Conservation (phyloP, 1,140 invertebrate species). For the Cardiocondyla obscurior region DNA sequence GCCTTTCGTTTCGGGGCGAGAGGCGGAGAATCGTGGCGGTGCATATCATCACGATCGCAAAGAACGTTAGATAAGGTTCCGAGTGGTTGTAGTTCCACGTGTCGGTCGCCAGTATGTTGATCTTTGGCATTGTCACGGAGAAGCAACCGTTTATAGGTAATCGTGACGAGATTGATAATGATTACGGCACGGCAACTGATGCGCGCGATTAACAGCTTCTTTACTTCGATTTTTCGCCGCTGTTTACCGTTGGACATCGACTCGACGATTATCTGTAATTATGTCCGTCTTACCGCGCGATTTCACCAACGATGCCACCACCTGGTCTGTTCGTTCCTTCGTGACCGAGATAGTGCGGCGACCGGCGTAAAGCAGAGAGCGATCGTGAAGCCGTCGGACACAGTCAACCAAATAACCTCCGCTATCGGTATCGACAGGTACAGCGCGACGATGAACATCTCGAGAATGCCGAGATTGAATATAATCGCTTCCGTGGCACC, state of each 20-base stretch:
- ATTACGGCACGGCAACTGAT: constrained; percentile 87
- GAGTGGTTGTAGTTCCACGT: constrained; percentile 85
- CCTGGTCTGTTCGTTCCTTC: constrained; percentile 49
- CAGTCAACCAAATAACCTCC: constrained; percentile 69
- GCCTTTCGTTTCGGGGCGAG: constrained; percentile 92
- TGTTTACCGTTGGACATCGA: constrained; percentile 81
- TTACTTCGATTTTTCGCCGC: constrained; percentile 70
- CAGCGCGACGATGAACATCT: constrained; percentile 80
- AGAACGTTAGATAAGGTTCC: constrained; percentile 89
- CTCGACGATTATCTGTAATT: constrained; percentile 76
- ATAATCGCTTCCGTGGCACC: constrained; percentile 86
- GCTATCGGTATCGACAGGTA: constrained; percentile 55
- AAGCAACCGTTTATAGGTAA: constrained; percentile 88
- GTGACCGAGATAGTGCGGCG: constrained; percentile 78
- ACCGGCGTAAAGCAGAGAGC: constrained; percentile 81
- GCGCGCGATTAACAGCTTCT: constrained; percentile 84
- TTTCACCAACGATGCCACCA: constrained; percentile 64
- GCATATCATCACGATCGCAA: constrained; percentile 80
- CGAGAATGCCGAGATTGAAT: constrained; percentile 83
- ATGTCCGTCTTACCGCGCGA: constrained; percentile 64
- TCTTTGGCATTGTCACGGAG: constrained; percentile 88
- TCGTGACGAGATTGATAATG: constrained; percentile 87
- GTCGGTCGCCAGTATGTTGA: constrained; percentile 87
- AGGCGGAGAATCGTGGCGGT: constrained; percentile 86
- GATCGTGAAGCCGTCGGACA: constrained; percentile 77